phyloP scores from a whole-genome alignment of 2,113 vertebrate species.

The Odontophorus gujanensis region DNA sequence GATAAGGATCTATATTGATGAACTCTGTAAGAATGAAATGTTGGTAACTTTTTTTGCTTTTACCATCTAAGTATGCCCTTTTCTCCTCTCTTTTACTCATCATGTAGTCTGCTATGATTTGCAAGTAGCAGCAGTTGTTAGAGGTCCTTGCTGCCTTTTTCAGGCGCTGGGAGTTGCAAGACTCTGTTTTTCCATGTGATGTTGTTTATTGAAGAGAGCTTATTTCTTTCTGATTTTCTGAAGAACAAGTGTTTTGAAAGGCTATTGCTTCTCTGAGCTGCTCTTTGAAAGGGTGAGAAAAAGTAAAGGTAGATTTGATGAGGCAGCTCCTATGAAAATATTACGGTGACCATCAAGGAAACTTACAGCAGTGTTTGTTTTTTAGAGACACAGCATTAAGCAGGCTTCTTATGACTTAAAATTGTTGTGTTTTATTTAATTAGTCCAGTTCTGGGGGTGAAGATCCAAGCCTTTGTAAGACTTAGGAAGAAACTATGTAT shows the following conservation, averaged over 20 bases:
- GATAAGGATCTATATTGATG: background rate
- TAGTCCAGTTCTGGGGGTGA: background rate
- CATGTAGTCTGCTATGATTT: background rate
- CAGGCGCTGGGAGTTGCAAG: background rate
- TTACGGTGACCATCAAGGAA: rapidly evolving
- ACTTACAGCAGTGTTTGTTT: rapidly evolving
- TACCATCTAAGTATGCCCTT: background rate
- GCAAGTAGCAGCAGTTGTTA: background rate
- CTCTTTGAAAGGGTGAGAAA: background rate
- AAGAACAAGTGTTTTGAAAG: background rate
- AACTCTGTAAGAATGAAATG: background rate
- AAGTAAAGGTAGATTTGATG: background rate
- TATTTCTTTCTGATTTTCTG: background rate
- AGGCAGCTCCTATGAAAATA: background rate
- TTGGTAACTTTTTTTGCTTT: background rate
- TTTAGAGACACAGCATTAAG: background rate
- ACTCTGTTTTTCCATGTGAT: background rate
- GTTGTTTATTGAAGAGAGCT: background rate
- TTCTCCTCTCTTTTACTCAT: background rate
- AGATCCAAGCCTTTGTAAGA: background rate
- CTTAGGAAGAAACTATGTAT: background rate
- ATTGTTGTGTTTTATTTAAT: background rate
- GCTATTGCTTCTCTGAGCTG: rapidly evolving
- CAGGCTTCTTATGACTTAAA: background rate
- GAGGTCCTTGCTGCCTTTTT: background rate